Evolutionary conservation across 2,888 invertebrate genomes (phyloP).

Genomic region (Chloroclystis v-ata): DNA sequence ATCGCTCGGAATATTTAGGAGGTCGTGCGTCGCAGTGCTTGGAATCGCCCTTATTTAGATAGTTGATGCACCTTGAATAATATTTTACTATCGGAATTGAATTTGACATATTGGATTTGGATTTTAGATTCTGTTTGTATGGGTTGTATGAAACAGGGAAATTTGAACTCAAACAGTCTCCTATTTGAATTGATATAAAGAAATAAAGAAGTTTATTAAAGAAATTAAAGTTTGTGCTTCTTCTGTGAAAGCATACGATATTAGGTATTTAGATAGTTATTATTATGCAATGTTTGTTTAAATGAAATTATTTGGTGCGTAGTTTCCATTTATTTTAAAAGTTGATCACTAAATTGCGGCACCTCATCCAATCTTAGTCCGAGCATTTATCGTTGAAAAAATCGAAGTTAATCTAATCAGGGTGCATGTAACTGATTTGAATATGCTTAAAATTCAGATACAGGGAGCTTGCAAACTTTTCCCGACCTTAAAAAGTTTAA

Average conservation of each 20-base stretch:
- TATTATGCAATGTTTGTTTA: no score
- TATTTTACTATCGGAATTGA: slow-evolving; percentile 20
- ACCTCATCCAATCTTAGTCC: slow-evolving; percentile 12
- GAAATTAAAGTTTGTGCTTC: no score
- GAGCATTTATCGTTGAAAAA: slow-evolving; percentile 28
- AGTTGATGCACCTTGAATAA: slow-evolving; percentile 28
- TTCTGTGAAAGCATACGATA: no score
- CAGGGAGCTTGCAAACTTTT: slow-evolving; percentile 1
- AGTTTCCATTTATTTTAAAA: no score
- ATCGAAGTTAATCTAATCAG: slow-evolving; percentile 22
- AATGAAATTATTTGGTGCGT: no score
- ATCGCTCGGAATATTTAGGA: slow-evolving; percentile 51
- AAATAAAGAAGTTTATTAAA: no score
- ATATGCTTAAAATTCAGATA: slow-evolving; percentile 22
- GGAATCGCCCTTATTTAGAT: slow-evolving; percentile 55
- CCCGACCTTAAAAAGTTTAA: no score
- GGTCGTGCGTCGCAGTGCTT: slow-evolving; percentile 51
- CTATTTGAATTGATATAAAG: no score
- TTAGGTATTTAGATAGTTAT: no score
- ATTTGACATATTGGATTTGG: neutral
- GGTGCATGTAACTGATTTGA: slow-evolving; percentile 30
- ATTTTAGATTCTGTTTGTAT: no score
- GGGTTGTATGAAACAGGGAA: no score
- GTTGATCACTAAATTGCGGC: slow-evolving; percentile 1
- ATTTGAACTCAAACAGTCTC: no score